phyloP scores from a whole-genome alignment of 2,113 vertebrate species.

The Salminus brasiliensis region DNA sequence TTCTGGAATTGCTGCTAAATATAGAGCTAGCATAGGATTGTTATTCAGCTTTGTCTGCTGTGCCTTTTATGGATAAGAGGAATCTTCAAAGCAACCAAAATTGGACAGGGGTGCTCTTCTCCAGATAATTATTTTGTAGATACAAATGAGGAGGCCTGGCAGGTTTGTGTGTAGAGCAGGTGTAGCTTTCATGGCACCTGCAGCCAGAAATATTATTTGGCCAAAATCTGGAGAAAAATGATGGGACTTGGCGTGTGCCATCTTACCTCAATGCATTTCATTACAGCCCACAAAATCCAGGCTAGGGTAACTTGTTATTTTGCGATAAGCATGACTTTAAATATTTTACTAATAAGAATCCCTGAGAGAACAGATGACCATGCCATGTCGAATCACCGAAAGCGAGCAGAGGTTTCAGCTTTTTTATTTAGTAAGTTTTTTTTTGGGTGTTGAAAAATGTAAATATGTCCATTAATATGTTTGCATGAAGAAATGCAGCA shows the following conservation, averaged over 20 bases:
- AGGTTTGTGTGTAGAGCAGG: constrained; percentile 12
- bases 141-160: constrained; percentile 25
- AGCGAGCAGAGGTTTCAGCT: not conserved
- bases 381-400: constrained; percentile 9
- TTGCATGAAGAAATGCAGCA: not conserved
- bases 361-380: not conserved
- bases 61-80: not conserved
- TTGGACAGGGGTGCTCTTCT: not conserved
- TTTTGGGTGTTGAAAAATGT: not conserved
- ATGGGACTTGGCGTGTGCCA: not conserved
- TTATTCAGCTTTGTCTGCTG: not conserved
- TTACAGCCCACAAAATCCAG: constrained; percentile 2
- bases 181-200: constrained; percentile 11
- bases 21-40: not conserved
- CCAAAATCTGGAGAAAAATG: constrained; percentile 9
- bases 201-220: constrained; percentile 23
- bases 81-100: not conserved
- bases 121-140: constrained; percentile 23
- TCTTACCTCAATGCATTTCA: constrained; percentile 20
- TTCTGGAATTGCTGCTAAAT: too few relatives aligned
- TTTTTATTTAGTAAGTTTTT: not conserved
- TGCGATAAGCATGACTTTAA: constrained; percentile 1
- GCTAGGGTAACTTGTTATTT: not conserved
- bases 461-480: not conserved
- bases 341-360: constrained; percentile 14